phyloP scores from a whole-genome alignment of 2,888 invertebrate genomes.

The Netelia melanura region DNA sequence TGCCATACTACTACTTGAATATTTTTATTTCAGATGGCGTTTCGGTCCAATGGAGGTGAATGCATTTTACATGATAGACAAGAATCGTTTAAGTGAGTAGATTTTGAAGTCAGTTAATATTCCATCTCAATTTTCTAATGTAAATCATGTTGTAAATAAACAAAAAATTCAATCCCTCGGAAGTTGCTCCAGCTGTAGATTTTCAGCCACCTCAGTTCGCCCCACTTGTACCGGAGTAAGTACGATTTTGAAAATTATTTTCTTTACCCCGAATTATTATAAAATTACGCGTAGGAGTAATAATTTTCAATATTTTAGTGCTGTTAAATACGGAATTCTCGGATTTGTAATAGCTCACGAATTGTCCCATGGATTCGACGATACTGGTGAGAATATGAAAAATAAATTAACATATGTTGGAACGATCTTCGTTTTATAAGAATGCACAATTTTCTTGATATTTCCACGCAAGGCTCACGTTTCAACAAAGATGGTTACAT shows the following conservation, averaged over 20 bases:
- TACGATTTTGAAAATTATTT: neutral
- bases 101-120: neutral
- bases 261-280: neutral
- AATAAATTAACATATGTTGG: neutral
- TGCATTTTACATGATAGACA: slow-evolving; percentile 60
- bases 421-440: no score
- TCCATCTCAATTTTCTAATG: neutral
- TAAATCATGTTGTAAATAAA: neutral
- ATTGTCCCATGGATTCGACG: slow-evolving; percentile 69
- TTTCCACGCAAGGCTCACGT: slow-evolving; percentile 21
- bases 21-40: slow-evolving; percentile 64
- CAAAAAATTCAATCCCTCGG: neutral
- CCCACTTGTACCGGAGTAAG: slow-evolving; percentile 69
- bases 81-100: slow-evolving; percentile 69
- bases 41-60: slow-evolving; percentile 69
- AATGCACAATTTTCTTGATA: neutral
- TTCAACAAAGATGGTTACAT: slow-evolving; percentile 63
- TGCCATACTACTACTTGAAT: neutral
- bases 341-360: slow-evolving; percentile 72
- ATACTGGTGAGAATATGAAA: slow-evolving; percentile 55
- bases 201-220: slow-evolving; percentile 71
- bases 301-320: slow-evolving; percentile 47
- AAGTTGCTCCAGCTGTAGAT: slow-evolving; percentile 71
- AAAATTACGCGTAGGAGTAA: neutral
- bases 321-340: slow-evolving; percentile 69